These are phyloP conservation scores for Todiramphus saurophagus DNA, from an alignment of 2,113 vertebrate genomes.

Conservation along the genomic window DNA sequence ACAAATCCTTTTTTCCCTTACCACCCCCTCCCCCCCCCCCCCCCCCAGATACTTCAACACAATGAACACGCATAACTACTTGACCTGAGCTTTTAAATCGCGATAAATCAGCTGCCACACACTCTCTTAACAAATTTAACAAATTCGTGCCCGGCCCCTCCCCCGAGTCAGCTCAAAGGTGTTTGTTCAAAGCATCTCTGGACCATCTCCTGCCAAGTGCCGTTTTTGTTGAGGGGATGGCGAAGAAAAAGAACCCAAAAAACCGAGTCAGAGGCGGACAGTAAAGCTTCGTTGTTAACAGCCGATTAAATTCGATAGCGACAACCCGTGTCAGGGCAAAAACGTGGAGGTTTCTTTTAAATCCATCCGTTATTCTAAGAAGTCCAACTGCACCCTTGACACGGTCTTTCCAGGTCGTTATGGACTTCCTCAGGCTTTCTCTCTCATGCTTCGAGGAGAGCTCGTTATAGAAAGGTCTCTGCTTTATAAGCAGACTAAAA, in stretches of 20 bases:
- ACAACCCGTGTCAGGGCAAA: not conserved
- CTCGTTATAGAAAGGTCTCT: not conserved
- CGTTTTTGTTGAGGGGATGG: not conserved
- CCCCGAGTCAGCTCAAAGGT: constrained; percentile 13
- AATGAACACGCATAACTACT: not conserved
- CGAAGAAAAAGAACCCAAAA: not conserved
- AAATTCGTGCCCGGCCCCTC: constrained; percentile 29
- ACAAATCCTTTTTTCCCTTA: too few species aligned
- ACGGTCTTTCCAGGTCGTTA: not conserved
- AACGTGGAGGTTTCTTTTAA: not conserved
- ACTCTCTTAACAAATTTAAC: not conserved
- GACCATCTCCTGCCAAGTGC: not conserved
- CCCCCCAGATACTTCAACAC: not conserved
- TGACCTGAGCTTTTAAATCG: constrained; percentile 9
- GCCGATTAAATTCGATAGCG: not conserved
- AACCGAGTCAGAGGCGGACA: not conserved
- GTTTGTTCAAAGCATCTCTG: constrained; percentile 39
- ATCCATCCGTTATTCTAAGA: not conserved
- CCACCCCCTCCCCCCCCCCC: too few species aligned
- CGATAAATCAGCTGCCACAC: constrained; percentile 33
- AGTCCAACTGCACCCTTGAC: not conserved
- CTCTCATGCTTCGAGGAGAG: not conserved
- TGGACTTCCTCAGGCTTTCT: not conserved
- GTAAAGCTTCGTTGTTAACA: not conserved
- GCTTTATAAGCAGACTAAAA: not conserved